Evolutionary conservation across 1,140 invertebrate species (phyloP).

Genomic region (Drosophila lacertosa): DNA sequence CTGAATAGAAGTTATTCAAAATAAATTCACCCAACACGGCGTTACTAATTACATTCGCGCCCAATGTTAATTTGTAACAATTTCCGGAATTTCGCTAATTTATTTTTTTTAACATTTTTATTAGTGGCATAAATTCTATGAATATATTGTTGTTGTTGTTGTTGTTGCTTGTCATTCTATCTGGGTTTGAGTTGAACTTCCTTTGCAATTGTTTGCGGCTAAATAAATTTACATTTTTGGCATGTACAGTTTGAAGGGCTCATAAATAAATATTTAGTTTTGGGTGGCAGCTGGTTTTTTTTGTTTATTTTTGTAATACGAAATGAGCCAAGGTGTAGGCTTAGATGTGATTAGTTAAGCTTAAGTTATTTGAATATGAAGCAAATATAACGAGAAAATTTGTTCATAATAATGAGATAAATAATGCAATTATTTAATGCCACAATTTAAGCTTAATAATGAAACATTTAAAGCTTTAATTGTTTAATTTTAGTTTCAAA

Average conservation of each 20-base stretch:
- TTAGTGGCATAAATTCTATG: constrained; percentile 72
- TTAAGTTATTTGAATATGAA: too few species aligned
- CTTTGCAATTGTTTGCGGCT: constrained; percentile 56
- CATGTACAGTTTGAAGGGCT: constrained; percentile 19
- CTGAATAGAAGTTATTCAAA: not conserved
- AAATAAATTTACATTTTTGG: constrained; percentile 57
- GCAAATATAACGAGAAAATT: not conserved
- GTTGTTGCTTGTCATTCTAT: constrained; percentile 25
- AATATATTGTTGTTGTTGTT: constrained; percentile 13
- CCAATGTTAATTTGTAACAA: constrained; percentile 81
- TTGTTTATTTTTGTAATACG: too few species aligned
- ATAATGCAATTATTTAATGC: constrained; percentile 3
- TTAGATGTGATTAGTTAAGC: too few species aligned
- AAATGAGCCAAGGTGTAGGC: not conserved
- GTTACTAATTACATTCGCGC: constrained; percentile 80
- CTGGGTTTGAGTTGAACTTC: constrained; percentile 50
- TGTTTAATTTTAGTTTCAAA: not conserved
- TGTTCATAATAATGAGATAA: not conserved
- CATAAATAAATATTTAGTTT: constrained; percentile 9
- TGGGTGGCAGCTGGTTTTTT: not conserved
- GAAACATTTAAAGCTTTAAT: not conserved
- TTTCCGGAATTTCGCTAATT: constrained; percentile 82
- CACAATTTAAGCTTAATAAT: not conserved
- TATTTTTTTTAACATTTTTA: constrained; percentile 74
- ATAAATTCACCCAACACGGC: constrained; percentile 41